phyloP scores from a whole-genome alignment of 2,888 invertebrate species.

The Lutraria lutraria region DNA sequence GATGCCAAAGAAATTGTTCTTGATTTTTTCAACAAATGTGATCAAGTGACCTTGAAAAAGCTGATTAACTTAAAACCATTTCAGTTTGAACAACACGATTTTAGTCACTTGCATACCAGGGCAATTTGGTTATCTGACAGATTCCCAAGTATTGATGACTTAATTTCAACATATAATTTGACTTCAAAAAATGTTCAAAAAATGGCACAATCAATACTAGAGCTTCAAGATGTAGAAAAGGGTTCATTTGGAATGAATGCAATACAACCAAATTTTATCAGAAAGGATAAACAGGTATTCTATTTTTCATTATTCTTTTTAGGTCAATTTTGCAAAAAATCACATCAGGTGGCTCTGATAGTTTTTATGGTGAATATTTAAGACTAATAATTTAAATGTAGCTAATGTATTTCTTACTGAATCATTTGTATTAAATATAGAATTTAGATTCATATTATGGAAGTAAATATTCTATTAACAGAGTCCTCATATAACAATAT shows the following conservation, averaged over 20 bases:
- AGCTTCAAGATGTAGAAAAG: slow-evolving; percentile 4
- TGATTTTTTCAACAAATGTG: slow-evolving; percentile 61
- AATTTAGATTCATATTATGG: too few species aligned
- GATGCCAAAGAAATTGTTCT: slow-evolving; percentile 35
- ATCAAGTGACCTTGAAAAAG: slow-evolving; percentile 57
- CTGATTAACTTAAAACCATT: slow-evolving; percentile 24
- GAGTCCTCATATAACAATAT: too few species aligned
- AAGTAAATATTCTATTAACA: too few species aligned
- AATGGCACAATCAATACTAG: slow-evolving; percentile 21
- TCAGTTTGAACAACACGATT: slow-evolving; percentile 13
- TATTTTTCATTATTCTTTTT: neutral
- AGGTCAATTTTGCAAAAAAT: too few species aligned
- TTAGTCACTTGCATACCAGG: neutral
- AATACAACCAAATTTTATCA: slow-evolving; percentile 30
- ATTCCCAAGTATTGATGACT: slow-evolving; percentile 31
- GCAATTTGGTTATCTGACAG: neutral
- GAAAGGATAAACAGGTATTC: slow-evolving; percentile 20
- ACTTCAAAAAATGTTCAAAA: neutral
- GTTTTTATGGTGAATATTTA: too few species aligned
- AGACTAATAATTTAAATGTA: too few species aligned
- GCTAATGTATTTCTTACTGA: too few species aligned
- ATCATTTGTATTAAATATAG: too few species aligned
- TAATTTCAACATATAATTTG: neutral
- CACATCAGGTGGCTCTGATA: too few species aligned
- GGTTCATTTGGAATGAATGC: slow-evolving; percentile 13